phyloP scores from a whole-genome alignment of 2,113 vertebrate species.

The Hiodon alosoides region DNA sequence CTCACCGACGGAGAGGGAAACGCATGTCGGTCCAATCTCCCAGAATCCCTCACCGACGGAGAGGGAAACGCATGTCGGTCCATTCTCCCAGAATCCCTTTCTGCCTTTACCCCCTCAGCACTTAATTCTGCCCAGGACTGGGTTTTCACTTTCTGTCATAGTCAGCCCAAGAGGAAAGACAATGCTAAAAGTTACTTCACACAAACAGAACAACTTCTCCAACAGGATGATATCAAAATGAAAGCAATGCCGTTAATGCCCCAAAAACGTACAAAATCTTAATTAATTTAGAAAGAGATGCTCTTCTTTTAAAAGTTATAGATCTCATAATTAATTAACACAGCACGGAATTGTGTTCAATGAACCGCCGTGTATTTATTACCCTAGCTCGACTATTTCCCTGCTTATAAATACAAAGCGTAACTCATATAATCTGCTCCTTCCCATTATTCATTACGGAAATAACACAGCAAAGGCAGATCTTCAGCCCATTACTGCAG shows the following conservation, averaged over 20 bases:
- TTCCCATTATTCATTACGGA: slow-evolving; percentile 76
- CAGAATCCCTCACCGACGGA: no score
- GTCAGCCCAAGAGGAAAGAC: no score
- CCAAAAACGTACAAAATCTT: background rate
- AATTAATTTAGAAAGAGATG: slow-evolving; percentile 15
- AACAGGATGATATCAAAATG: background rate
- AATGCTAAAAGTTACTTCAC: background rate
- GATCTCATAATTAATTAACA: slow-evolving; percentile 17
- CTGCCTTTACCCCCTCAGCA: no score
- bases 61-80: no score
- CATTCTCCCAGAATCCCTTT: no score
- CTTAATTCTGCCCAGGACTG: no score
- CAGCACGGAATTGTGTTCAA: slow-evolving; percentile 16
- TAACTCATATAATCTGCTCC: slow-evolving; percentile 34
- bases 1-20: no score
- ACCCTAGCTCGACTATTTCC: slow-evolving; percentile 26
- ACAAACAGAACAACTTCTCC: no score
- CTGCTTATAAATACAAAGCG: slow-evolving; percentile 24
- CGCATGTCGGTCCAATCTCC: no score
- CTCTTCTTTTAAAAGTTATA: slow-evolving; percentile 23
- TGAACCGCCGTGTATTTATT: slow-evolving; percentile 21
- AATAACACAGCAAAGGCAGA: slow-evolving; percentile 76
- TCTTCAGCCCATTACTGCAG: slow-evolving; percentile 79
- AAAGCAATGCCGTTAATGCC: slow-evolving; percentile 1
- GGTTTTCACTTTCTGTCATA: no score